phyloP scores from a whole-genome alignment of 2,888 invertebrate genomes.

The Minunthozetes semirufus region DNA sequence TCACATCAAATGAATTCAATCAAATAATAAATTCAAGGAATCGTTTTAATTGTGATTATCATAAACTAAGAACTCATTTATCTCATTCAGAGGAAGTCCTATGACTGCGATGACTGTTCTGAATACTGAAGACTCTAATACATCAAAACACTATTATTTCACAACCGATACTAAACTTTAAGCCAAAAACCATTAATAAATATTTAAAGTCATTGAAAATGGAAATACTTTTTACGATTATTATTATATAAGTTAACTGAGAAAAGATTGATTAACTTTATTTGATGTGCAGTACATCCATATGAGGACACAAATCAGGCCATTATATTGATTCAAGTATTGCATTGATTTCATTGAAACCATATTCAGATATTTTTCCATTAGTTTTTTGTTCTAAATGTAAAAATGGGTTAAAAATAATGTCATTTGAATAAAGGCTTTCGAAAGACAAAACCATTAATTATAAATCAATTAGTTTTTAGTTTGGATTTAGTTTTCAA shows the following conservation, averaged over 20 bases:
- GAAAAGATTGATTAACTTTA: constrained; percentile 7
- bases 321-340: not conserved
- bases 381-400: too few species aligned
- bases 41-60: not conserved
- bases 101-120: not conserved
- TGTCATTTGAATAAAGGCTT: too few species aligned
- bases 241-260: not conserved
- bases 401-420: too few species aligned
- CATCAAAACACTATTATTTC: constrained; percentile 2
- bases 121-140: not conserved
- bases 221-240: not conserved
- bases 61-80: not conserved
- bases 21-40: not conserved
- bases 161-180: not conserved
- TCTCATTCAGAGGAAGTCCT: not conserved
- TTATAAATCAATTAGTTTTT: too few species aligned
- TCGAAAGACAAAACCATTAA: too few species aligned
- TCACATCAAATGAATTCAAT: not conserved
- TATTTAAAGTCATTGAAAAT: not conserved
- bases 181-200: not conserved
- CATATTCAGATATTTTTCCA: too few species aligned
- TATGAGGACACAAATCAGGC: not conserved
- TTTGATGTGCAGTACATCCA: not conserved
- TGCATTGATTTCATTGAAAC: not conserved
- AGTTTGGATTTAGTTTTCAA: too few species aligned